Evolutionary conservation across 2,888 invertebrate species (phyloP), one percentile per base, ranked within the genome.

Genomic region (Hypolimnas misippus): DNA sequence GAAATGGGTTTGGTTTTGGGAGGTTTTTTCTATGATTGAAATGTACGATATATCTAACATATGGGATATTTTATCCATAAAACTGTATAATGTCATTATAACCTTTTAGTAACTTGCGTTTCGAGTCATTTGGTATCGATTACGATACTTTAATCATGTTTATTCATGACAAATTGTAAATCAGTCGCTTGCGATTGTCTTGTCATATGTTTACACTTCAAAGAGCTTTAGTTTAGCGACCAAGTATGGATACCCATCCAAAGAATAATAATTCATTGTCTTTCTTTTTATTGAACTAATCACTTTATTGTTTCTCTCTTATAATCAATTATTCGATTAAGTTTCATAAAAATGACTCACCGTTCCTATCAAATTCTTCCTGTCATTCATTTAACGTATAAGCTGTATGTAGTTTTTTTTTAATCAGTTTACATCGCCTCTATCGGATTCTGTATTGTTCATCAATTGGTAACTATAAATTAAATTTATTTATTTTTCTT

Each of bases 291-390:
- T 92, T 82, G 76, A 84, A 88, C 89, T 92, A 92, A 91, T 91
- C 90, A 90, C 88, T 91, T 89, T 87, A 91, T 92, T 92, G 91
- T 91, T 91, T 86, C 81, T 81, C 79, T 87, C 82, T 82, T 85
- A 84, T 88, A 92, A 92, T 91, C 91, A 92, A 91, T 92, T 91
- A 91, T 84, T 89, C 88, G 86, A 87, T 91, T 90, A 87, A 81
- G 81, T 89, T 87, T 84, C 86, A 80, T 83, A 87, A 84, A 87
- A 86, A 86, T 79, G 86, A 82, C 87, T 81, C 76, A 77, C 75
- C 77, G 73, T 75, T 85, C 83, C 73, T 82, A 83, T 87, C 83
- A 68, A 82, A 85, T 86, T 81, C 77, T 81, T 77, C 72, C 76
- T 73, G 79, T 83, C 83, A 84, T 87, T 87, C 80, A 83, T 89